Evolutionary conservation across 2,797 vertebrate species (phyloP).

Genomic region (Cryptoblepharus egeriae): DNA sequence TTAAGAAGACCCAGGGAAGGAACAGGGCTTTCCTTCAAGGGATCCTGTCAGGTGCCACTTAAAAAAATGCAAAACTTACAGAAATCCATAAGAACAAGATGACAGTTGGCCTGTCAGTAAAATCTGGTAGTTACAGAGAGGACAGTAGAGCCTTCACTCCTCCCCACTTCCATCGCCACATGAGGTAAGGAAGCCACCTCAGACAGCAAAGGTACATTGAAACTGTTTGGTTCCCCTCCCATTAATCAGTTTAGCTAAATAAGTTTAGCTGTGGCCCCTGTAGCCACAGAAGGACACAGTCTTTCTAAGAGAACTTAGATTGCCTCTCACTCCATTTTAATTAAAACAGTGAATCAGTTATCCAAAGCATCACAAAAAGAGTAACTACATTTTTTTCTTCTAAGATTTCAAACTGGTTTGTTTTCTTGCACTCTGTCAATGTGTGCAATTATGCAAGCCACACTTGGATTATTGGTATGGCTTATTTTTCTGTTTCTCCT

Average conservation of each 20-base stretch:
- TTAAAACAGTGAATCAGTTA: neutral
- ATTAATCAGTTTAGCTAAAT: too few relatives aligned
- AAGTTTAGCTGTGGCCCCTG: too few relatives aligned
- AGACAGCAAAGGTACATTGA: too few relatives aligned
- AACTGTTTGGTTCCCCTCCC: too few relatives aligned
- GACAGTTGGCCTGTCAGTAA: neutral
- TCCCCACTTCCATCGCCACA: too few relatives aligned
- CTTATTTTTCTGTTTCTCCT: neutral
- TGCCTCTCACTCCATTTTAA: too few relatives aligned
- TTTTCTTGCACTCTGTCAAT: neutral
- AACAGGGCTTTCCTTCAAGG: neutral
- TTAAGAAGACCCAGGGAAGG: neutral
- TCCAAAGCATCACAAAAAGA: neutral
- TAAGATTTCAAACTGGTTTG: neutral
- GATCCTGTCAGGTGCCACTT: neutral
- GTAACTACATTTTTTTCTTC: slow-evolving; percentile 1
- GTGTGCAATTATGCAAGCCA: neutral
- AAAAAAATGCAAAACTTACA: neutral
- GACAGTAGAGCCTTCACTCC: too few relatives aligned
- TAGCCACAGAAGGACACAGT: too few relatives aligned
- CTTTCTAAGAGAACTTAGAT: too few relatives aligned
- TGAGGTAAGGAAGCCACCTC: too few relatives aligned
- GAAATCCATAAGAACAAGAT: neutral
- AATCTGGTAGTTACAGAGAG: too few relatives aligned
- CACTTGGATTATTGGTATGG: neutral